Evolutionary conservation across 2,797 vertebrate species (phyloP), one percentile per base, ranked within the genome.

Genomic region (Mastacembelus armatus): DNA sequence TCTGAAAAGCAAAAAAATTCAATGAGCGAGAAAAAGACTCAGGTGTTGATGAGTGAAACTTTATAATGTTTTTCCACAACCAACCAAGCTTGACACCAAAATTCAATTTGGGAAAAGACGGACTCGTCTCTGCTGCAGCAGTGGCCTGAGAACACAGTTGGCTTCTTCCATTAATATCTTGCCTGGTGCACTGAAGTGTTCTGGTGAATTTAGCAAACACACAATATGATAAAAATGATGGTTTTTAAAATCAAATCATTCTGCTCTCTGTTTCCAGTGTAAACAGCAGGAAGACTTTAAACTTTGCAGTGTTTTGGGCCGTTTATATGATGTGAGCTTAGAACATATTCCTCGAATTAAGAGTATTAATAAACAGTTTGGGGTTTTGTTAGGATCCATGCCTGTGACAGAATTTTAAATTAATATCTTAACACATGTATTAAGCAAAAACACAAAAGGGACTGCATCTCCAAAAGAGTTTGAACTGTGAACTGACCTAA

Each of bases 41-140:
- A 10, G 18, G 63, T 33, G 50, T 12, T 59, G 38, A 30, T 19
- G 56, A 55, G 47, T 43, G 63, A 68, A 61, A 60, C 54, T 59
- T 60, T 60, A 19, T 40, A 63, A 72, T 57, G 47, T 69, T 81
- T 68, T 85, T 62, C 71, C 57, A 19, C 54, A 40, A 55, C 64
- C 67, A 63, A 30, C 55, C 44, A 0, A 40, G 39, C 64, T 19
- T 22, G 54, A 75, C 66, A 70, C 44, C 55, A 18, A 30, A 60
- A 58, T 71, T 70, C 59, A 38, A 80, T 77, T 77, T 68, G 10
- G 22, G 3, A 33, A 48, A 8, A 26, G 39, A 39, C 39, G 21
- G 9, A 36, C n/a, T 61, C 35, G 45, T n/a, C 12, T 62, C 38
- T 57, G 51, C 56, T 26, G 59, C 26, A 38, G 30, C 66, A 56